Evolutionary conservation across 2,797 vertebrate species (phyloP).

Genomic region (Gila robusta): DNA sequence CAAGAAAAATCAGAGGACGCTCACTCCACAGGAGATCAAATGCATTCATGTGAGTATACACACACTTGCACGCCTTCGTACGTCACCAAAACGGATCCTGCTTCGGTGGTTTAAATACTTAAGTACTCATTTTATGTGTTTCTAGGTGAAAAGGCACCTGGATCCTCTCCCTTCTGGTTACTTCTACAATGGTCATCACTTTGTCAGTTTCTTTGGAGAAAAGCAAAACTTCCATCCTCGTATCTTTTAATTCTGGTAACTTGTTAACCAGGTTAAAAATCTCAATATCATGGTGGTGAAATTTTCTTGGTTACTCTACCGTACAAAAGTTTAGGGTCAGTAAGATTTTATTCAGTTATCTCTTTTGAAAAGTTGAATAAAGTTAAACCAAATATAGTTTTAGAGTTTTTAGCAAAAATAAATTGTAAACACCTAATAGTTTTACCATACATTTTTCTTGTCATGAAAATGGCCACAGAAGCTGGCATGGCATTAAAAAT

Average conservation of each 20-base stretch:
- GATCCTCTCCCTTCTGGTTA: constrained; percentile 92
- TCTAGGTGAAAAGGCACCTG: constrained; percentile 86
- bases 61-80: not conserved
- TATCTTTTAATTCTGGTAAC: constrained; percentile 84
- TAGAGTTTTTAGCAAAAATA: no score
- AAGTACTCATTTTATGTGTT: constrained; percentile 33
- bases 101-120: not conserved
- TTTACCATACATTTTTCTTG: no score
- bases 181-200: constrained; percentile 94
- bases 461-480: no score
- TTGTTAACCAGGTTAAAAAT: not conserved
- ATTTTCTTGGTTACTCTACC: not conserved
- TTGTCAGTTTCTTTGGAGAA: constrained; percentile 93
- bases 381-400: no score
- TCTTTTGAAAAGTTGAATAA: no score
- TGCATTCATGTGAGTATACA: constrained; percentile 88
- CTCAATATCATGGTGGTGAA: not conserved
- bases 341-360: not conserved
- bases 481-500: no score
- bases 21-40: constrained; percentile 91
- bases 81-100: not conserved
- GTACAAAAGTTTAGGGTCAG: not conserved
- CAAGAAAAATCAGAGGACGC: constrained; percentile 85
- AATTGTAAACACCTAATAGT: no score
- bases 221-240: constrained; percentile 91